phyloP scores from a whole-genome alignment of 2,888 invertebrate species.

The Drosophila kanekoi region DNA sequence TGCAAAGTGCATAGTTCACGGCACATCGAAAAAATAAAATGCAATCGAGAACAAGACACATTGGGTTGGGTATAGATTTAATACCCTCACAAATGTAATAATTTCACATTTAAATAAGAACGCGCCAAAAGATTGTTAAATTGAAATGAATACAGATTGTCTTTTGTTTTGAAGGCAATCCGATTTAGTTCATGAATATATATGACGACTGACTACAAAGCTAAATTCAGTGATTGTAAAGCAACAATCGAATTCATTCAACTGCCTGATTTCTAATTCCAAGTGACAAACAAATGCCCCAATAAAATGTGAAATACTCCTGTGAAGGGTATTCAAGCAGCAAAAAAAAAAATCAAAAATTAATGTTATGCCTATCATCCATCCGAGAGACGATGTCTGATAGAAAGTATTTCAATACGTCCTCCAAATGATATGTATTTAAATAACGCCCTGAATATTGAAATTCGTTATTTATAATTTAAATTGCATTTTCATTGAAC shows the following conservation, averaged over 20 bases:
- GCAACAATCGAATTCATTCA: too few species aligned
- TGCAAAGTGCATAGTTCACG: conserved; percentile 7
- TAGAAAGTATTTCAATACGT: conserved; percentile 17
- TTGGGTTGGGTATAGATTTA: not conserved
- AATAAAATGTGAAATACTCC: not conserved
- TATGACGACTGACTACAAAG: too few species aligned
- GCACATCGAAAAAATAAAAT: not conserved
- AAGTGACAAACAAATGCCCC: not conserved
- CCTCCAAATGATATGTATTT: conserved; percentile 28
- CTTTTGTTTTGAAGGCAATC: too few species aligned
- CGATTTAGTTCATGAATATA: too few species aligned
- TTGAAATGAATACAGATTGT: too few species aligned
- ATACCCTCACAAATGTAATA: not conserved
- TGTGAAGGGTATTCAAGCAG: not conserved
- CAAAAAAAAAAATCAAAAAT: not conserved
- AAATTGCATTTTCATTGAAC: conserved; percentile 30
- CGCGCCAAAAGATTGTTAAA: too few species aligned
- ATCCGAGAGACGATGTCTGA: not conserved
- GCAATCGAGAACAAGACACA: not conserved
- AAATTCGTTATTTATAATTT: conserved; percentile 43
- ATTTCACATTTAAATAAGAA: too few species aligned
- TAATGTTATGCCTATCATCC: conserved; percentile 1
- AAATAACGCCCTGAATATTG: conserved; percentile 17
- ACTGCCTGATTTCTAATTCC: too few species aligned
- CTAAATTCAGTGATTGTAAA: too few species aligned